Conservation (phyloP, 2,888 invertebrate genomes). For the Podotricha telesiphe region DNA sequence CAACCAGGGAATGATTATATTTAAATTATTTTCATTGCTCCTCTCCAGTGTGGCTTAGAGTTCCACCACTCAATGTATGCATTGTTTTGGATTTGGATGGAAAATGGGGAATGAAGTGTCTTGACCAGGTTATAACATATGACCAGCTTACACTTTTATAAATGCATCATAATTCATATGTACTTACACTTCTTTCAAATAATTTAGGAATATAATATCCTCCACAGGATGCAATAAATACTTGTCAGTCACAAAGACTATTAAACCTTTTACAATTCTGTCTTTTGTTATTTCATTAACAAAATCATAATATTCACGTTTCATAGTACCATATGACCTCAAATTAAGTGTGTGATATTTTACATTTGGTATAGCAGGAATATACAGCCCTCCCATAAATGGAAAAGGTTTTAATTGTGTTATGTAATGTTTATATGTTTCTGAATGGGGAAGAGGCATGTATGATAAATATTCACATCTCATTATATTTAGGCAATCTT, state of each 20-base stretch:
- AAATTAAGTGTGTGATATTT: conserved; percentile 66
- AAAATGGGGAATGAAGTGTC: too few species aligned
- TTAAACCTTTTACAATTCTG: conserved; percentile 64
- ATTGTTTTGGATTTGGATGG: too few species aligned
- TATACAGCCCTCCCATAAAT: conserved; percentile 67
- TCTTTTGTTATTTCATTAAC: conserved; percentile 59
- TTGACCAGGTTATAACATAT: too few species aligned
- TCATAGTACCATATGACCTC: conserved; percentile 53
- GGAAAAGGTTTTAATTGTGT: conserved; percentile 53
- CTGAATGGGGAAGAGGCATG: conserved; percentile 61
- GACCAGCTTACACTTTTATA: neutral
- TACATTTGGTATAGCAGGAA: conserved; percentile 71
- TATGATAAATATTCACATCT: conserved; percentile 62
- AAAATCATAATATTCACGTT: conserved; percentile 57
- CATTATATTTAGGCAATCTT: conserved; percentile 66
- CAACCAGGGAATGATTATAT: too few species aligned
- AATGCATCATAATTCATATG: neutral
- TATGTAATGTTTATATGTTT: conserved; percentile 58
- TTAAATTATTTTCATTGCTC: too few species aligned
- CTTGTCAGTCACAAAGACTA: conserved; percentile 75
- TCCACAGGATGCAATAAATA: conserved; percentile 67
- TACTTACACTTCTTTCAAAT: conserved; percentile 67
- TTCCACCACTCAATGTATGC: too few species aligned
- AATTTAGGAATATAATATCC: conserved; percentile 69
- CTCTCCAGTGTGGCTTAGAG: too few species aligned